Evolutionary conservation across 2,888 invertebrate genomes (phyloP), one percentile per base, ranked within the genome.

Genomic region (Cephus pulcher): DNA sequence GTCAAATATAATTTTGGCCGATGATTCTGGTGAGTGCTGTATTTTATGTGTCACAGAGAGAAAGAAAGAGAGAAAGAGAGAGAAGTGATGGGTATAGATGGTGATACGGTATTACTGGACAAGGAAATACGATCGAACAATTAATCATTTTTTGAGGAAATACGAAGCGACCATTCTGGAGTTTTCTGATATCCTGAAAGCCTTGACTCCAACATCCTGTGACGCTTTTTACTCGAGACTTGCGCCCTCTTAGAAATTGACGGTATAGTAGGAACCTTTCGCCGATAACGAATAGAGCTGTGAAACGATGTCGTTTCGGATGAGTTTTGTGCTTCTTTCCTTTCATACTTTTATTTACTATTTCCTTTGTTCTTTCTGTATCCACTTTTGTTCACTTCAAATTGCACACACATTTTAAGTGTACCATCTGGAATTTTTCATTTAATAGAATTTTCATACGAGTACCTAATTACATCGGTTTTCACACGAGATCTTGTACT

Each of bases 141-240:
- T 86, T 86, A 86, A 86, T 86, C 86, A 86, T 86, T 84, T 84
- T 85, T 84, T 82, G 56, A 79, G 82, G 83, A 85, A 86, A 83
- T 83, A 82, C 82, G 80, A 83, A 81, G 77, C 80, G 80, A 79
- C 80, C 80, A 80, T 80, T 79, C 81, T 82, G 76, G 87, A 87
- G 84, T 87, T 87, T 87, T 85, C 84, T 86, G 87, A 87, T 87
- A 87, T 86, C 87, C 85, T 84, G 85, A 87, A 87, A 87, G 86
- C 86, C 84, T 83, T 83, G 82, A 71, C 82, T 79, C 83, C 78
- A 82, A 84, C 84, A 84, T 86, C 56, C 56, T 23, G 56, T 6
- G 56, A 56, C 9, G 56, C 23, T 56, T 56, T 56, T 56, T 56
- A 56, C 23, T 56, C 12, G 30, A 9, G 23, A 71, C 30, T 12